Percentiles rank a stretch among this genome's conserved stretches.
Evolutionary conservation across 2,888 invertebrate species (phyloP).

Genomic region (Rotaria sp.): DNA sequence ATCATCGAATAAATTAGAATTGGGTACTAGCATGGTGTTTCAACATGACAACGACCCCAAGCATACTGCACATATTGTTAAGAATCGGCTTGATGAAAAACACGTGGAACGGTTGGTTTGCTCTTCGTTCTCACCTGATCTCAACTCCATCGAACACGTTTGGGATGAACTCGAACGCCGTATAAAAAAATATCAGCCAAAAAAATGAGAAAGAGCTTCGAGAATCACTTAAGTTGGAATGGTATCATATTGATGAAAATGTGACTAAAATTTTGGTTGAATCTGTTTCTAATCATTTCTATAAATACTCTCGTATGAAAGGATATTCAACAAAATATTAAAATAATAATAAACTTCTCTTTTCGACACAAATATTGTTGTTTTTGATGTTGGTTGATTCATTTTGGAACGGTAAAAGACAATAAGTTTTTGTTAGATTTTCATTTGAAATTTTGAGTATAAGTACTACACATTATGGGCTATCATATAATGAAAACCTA

Average conservation of each 20-base stretch:
- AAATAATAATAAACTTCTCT: neutral
- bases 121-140: neutral
- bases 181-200: neutral
- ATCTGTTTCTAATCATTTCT: neutral
- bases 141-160: neutral
- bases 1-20: neutral
- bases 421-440: too few relatives aligned
- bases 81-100: neutral
- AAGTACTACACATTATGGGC: too few relatives aligned
- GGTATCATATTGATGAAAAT: neutral
- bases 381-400: too few relatives aligned
- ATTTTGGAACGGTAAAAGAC: too few relatives aligned
- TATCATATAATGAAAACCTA: too few relatives aligned
- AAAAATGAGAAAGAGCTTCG: neutral
- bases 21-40: neutral
- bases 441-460: too few relatives aligned
- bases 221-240: neutral
- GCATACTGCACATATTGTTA: neutral
- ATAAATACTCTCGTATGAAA: neutral
- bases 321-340: neutral
- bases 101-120: neutral
- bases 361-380: too few relatives aligned
- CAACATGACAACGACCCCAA: neutral
- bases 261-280: neutral
- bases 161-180: too few relatives aligned